Percentiles rank a stretch among this genome's conserved stretches.
Evolutionary conservation across 2,888 invertebrate genomes (phyloP).

Genomic region (Epicampocera succincta): DNA sequence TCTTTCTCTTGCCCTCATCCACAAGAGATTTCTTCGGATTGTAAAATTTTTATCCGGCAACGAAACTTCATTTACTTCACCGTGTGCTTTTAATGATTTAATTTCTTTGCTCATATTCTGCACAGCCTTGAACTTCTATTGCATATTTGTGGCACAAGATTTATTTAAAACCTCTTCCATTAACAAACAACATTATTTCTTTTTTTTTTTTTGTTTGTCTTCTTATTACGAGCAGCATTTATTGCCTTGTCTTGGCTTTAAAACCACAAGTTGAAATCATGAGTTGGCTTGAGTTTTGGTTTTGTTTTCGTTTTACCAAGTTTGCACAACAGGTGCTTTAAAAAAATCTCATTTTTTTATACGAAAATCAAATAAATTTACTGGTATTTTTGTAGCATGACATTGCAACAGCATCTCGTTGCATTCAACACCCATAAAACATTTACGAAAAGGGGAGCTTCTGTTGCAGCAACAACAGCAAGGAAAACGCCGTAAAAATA

Average conservation of each 20-base stretch:
- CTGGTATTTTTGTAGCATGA: slow-evolving; percentile 35
- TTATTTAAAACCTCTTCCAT: slow-evolving; percentile 36
- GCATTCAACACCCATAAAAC: slow-evolving; percentile 10
- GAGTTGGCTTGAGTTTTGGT: slow-evolving; percentile 44
- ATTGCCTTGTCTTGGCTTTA: slow-evolving; percentile 17
- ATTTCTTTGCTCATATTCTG: background rate
- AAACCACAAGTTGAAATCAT: slow-evolving; percentile 43
- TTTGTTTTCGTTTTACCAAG: slow-evolving; percentile 13
- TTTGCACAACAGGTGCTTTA: slow-evolving; percentile 63
- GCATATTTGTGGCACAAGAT: slow-evolving; percentile 11
- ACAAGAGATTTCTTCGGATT: no score
- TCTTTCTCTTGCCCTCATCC: background rate
- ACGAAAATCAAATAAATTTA: slow-evolving; percentile 54
- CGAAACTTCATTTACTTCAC: no score
- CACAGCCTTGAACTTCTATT: slow-evolving; percentile 60
- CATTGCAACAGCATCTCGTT: slow-evolving; percentile 40
- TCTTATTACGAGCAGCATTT: slow-evolving; percentile 13
- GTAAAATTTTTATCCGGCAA: no score
- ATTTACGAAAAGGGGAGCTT: slow-evolving; percentile 37
- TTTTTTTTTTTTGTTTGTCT: no score
- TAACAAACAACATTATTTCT: slow-evolving; percentile 20
- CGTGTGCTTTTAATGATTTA: no score
- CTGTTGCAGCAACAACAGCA: slow-evolving; percentile 10
- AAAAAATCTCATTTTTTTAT: slow-evolving; percentile 46
- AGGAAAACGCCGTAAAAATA: no score